A percentile compares a stretch with the other conserved stretches of the same genome.
These are phyloP conservation scores for Antheraea assamensis DNA, from an alignment of 2,888 invertebrate genomes.

Conservation along the genomic window DNA sequence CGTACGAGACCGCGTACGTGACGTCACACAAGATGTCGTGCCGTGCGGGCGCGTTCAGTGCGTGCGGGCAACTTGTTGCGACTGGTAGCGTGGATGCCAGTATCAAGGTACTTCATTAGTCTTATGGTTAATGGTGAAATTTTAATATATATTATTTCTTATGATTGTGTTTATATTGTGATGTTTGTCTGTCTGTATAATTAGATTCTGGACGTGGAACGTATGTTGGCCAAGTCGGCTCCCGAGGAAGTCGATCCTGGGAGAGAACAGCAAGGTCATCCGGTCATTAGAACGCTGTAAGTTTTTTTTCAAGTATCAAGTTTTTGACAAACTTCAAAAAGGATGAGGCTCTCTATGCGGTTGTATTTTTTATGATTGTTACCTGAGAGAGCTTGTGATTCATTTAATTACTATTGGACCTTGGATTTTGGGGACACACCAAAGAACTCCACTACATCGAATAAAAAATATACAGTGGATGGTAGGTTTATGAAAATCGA, in stretches of 20 bases:
- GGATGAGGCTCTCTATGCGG: no score
- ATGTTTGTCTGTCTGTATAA: constrained; percentile 16
- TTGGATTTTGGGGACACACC: no score
- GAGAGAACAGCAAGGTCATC: constrained; percentile 96
- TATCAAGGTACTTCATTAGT: constrained; percentile 87
- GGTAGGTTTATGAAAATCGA: no score
- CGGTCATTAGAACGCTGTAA: constrained; percentile 96
- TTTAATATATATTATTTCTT: background rate
- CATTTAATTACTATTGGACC: no score
- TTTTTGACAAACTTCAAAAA: background rate
- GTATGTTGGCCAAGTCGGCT: constrained; percentile 99
- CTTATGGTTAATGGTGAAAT: no score
- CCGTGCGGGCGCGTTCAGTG: constrained; percentile 96
- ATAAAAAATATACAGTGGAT: no score
- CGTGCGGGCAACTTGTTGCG: constrained; percentile 97
- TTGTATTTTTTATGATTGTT: no score
- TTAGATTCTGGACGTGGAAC: constrained; percentile 97
- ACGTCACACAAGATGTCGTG: constrained; percentile 99
- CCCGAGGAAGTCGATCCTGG: constrained; percentile 93
- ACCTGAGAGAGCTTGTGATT: no score
- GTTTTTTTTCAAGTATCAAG: constrained; percentile 31
- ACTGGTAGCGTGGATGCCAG: constrained; percentile 99
- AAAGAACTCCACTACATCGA: no score
- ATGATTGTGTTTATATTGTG: background rate
- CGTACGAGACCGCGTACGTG: constrained; percentile 99